Evolutionary conservation across 2,888 invertebrate genomes (phyloP), one percentile per base, ranked within the genome.

Genomic region (Gymnocheta viridis): DNA sequence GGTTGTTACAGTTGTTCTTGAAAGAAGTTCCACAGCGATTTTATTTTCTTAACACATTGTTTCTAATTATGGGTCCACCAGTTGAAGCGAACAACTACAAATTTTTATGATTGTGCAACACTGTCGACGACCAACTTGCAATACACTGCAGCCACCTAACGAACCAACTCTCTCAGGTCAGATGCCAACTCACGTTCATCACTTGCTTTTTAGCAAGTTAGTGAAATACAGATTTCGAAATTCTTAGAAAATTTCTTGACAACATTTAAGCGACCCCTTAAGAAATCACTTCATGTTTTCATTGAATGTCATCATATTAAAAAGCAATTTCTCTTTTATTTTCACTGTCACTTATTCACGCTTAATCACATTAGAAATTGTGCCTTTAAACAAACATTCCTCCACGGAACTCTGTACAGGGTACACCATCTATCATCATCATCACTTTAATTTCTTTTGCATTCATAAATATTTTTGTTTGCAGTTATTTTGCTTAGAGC

Each of bases 281-380:
- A 22, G 19, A 32, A 49, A 66, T 19, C 32, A 19, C 47, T n/a
- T 66, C 49, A 49, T 17, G 27, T 29, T 44, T 29, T 44, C 12
- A 27, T n/a, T 44, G 2, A 12, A 27, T 64, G 51, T 51, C 44
- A 51, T 7, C 62, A 41, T 17, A 32, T 66, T 41, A 32, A 44
- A 66, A 32, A 44, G 19, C 22, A 66, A 56, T 76, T 76, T 76
- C 74, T 66, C 74, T 66, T 64, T 64, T 54, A 2, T 56, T 69
- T 56, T 56, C 14, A 3, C 44, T 44, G n/a, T 58, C 22, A 41
- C 29, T 70, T 44, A 70, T 70, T 22, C 74, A 76, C 64, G 44
- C 22, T 76, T 44, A 66, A 60, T 66, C 19, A 29, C 22, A 76
- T 54, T 56, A 44, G 64, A 76, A 76, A 76, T 56, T 76, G 27